Conservation (phyloP, 2,113 vertebrate species). For the Melanostigma gelatinosum region DNA sequence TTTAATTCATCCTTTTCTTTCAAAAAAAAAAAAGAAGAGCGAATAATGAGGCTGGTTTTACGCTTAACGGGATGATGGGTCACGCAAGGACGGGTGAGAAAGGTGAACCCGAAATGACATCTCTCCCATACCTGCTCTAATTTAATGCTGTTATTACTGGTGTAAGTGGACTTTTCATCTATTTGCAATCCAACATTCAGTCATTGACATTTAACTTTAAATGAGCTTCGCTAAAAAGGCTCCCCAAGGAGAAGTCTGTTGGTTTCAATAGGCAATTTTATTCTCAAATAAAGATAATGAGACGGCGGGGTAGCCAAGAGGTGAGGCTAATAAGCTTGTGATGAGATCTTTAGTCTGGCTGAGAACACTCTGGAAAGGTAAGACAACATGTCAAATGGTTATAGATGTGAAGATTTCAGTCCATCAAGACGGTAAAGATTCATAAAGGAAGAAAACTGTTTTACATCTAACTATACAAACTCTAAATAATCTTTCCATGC, state of each 20-base stretch:
- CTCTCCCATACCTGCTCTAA: conserved; percentile 53
- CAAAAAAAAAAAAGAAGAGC: conserved; percentile 14
- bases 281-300: conserved; percentile 62
- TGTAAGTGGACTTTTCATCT: conserved; percentile 53
- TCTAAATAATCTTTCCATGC: conserved; percentile 3
- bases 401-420: background rate
- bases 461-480: background rate
- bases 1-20: conserved; percentile 63
- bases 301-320: conserved; percentile 18
- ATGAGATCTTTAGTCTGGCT: conserved; percentile 36
- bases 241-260: conserved; percentile 41
- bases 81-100: conserved; percentile 51
- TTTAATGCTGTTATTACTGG: conserved; percentile 60
- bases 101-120: conserved; percentile 55
- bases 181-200: conserved; percentile 45
- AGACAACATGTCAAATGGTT: conserved; percentile 11
- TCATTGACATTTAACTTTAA: conserved; percentile 66
- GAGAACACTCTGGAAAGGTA: conserved; percentile 14
- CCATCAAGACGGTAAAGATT: background rate
- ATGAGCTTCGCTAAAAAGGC: conserved; percentile 32
- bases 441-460: background rate
- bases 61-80: conserved; percentile 55
- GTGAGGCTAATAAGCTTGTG: conserved; percentile 54
- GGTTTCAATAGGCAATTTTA: conserved; percentile 47
- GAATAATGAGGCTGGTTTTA: conserved; percentile 59